Evolutionary conservation across 2,113 vertebrate genomes (phyloP).

Genomic region (Suncus etruscus): DNA sequence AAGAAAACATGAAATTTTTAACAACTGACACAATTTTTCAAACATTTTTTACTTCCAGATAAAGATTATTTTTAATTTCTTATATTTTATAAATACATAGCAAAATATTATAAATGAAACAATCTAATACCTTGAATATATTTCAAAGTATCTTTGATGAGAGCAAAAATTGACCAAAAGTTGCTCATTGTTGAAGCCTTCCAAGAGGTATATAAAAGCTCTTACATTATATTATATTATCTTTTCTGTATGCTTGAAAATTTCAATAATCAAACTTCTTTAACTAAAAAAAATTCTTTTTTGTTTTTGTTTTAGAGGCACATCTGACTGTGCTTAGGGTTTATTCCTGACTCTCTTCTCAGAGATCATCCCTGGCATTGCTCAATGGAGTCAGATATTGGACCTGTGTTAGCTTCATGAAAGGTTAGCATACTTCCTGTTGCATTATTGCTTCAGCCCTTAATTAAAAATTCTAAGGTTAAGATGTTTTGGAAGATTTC

Average conservation of each 20-base stretch:
- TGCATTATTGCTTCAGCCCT: too few relatives aligned
- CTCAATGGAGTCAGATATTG: too few relatives aligned
- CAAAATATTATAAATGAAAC: constrained; percentile 48
- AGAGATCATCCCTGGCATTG: too few relatives aligned
- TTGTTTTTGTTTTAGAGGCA: too few relatives aligned
- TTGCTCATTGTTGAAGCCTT: neutral
- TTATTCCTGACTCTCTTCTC: too few relatives aligned
- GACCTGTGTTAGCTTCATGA: too few relatives aligned
- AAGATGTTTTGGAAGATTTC: constrained; percentile 3
- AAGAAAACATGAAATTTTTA: constrained; percentile 84
- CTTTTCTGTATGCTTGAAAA: constrained; percentile 30
- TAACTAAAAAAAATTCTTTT: neutral
- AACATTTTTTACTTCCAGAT: neutral
- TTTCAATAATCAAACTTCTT: neutral
- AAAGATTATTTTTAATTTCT: neutral
- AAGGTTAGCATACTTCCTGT: too few relatives aligned
- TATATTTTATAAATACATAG: constrained; percentile 7
- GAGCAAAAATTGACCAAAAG: constrained; percentile 21
- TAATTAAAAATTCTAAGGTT: neutral
- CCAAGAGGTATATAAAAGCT: neutral
- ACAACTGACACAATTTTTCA: constrained; percentile 88
- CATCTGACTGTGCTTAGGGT: too few relatives aligned
- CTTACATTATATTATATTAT: neutral
- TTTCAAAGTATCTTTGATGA: neutral
- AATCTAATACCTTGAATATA: neutral